Evolutionary conservation across 2,888 invertebrate species (phyloP), one percentile per base, ranked within the genome.

Genomic region (Cerastoderma edule): DNA sequence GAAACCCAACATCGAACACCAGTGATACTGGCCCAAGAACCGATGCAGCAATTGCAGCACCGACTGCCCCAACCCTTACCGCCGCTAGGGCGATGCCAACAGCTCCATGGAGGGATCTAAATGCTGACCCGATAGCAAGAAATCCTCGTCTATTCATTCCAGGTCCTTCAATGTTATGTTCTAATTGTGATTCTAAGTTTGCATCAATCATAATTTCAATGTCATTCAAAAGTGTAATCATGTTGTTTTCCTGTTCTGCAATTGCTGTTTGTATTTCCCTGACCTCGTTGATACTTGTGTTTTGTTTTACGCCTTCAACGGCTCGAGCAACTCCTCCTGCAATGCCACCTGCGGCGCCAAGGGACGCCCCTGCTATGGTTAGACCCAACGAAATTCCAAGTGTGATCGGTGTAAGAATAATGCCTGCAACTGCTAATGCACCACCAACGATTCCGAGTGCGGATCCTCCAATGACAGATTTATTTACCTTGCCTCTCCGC

Each of bases 331-430:
- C 27, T 8, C 69, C 69, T 1, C 60, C 63, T 30, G 48, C 65
- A 8, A 64, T 56, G 2, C 69, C 69, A 2, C 54, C 33, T 16
- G 33, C 69, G 8, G 24, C 57, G n/a, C 69, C 65, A 27, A 64
- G 27, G 32, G 56, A 65, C 13, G 65, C 69, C 2, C 74, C 74
- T 2, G 69, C 65, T 24, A 65, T 65, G 16, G 69, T 65, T 8
- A 74, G 50, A 0, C 65, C 66, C 13, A 74, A 44, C 2, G 74
- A 74, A 2, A 50, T 35, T 16, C 74, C 74, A 48, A 74, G 48
- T 44, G 65, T 74, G 39, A 74, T n/a, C 33, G 74, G 74, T 10
- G 64, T 32, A 44, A 69, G 69, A 10, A 35, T 32, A n/a, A 69
- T 2, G 16, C 74, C 74, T 4, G 60, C 69, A 28, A 74, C 56